Evolutionary conservation across 2,888 invertebrate species (phyloP).

Genomic region (Zeuzera pyrina): DNA sequence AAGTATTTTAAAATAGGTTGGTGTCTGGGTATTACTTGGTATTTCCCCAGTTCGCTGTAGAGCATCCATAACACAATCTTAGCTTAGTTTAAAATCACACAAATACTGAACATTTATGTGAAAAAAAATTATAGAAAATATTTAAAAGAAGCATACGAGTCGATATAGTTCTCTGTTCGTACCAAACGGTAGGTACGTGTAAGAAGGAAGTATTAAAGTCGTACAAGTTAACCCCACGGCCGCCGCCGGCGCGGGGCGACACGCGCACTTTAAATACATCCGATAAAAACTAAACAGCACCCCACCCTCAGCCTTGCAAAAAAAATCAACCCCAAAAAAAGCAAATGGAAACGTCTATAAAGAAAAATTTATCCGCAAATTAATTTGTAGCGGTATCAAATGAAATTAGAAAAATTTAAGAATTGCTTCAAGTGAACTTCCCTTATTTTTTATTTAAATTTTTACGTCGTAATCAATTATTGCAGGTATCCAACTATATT

Average conservation of each 20-base stretch:
- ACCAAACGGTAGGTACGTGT: constrained; percentile 38
- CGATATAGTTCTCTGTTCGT: constrained; percentile 17
- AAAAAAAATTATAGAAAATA: too few species aligned
- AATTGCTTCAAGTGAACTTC: too few species aligned
- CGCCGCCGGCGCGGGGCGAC: constrained; percentile 16
- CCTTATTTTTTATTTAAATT: too few species aligned
- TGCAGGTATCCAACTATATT: too few species aligned
- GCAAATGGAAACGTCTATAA: constrained; percentile 55
- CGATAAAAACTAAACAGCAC: constrained; percentile 67
- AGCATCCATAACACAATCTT: too few species aligned
- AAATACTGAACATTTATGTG: too few species aligned
- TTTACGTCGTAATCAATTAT: too few species aligned
- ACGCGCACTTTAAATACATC: constrained; percentile 60
- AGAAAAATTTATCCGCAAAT: constrained; percentile 70
- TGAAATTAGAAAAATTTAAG: constrained; percentile 39
- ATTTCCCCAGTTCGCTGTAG: too few species aligned
- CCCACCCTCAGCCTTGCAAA: constrained; percentile 41
- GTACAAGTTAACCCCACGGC: constrained; percentile 57
- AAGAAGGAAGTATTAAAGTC: constrained; percentile 64
- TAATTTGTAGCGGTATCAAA: constrained; percentile 57
- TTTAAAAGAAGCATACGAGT: constrained; percentile 12
- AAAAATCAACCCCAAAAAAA: constrained; percentile 40
- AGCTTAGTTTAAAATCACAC: too few species aligned
- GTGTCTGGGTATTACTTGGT: too few species aligned
- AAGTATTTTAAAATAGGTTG: too few species aligned